Conservation (phyloP, 2,797 vertebrate genomes). For the Oryzias dopingdopingensis region DNA sequence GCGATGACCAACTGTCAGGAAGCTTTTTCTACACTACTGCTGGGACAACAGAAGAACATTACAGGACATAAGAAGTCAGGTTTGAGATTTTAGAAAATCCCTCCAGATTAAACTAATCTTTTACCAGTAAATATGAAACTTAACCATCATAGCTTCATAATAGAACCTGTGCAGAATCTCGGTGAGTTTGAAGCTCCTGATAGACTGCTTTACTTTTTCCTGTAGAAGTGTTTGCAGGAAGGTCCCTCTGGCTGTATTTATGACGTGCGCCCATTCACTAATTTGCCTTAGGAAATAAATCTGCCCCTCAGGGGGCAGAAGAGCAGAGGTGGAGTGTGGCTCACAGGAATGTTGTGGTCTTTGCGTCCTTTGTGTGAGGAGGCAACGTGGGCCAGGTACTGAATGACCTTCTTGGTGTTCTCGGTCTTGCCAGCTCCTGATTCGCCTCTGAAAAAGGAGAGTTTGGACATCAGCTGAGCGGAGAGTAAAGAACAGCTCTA, state of each 20-base stretch:
- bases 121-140: too few species aligned
- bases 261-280: background rate
- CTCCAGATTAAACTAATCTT: too few species aligned
- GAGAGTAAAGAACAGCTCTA: slow-evolving; percentile 1
- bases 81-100: too few species aligned
- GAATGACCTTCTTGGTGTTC: slow-evolving; percentile 97
- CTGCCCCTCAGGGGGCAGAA: background rate
- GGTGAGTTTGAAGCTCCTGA: background rate
- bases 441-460: slow-evolving; percentile 83
- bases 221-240: background rate
- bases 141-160: too few species aligned
- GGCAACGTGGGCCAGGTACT: slow-evolving; percentile 95
- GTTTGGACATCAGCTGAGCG: slow-evolving; percentile 7
- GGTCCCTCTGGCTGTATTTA: background rate
- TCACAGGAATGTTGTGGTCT: slow-evolving; percentile 97
- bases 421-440: slow-evolving; percentile 96
- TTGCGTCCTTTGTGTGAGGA: slow-evolving; percentile 96
- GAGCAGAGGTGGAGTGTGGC: slow-evolving; percentile 13
- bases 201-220: background rate
- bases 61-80: too few species aligned
- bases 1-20: too few species aligned
- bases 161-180: too few species aligned
- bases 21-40: too few species aligned
- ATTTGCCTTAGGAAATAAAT: background rate
- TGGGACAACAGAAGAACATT: too few species aligned